phyloP scores from a whole-genome alignment of 2,888 invertebrate genomes.

The Bombylius discolor region DNA sequence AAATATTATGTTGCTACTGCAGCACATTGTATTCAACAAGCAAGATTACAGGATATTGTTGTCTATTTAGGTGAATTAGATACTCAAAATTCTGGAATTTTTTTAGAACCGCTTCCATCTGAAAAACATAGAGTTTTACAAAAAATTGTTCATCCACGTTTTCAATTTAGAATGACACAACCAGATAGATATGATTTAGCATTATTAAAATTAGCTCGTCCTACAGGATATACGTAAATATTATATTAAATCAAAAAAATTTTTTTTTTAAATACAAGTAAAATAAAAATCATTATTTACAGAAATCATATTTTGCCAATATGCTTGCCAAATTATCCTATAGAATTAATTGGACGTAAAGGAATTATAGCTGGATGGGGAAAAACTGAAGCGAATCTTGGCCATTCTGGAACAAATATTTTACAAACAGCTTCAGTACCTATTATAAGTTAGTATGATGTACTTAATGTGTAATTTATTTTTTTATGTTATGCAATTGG shows the following conservation, averaged over 20 bases:
- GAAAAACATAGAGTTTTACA: conserved; percentile 55
- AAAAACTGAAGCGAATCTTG: conserved; percentile 57
- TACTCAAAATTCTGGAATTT: conserved; percentile 53
- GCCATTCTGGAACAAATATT: conserved; percentile 67
- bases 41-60: conserved; percentile 55
- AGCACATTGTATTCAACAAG: conserved; percentile 71
- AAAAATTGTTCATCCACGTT: conserved; percentile 66
- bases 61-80: conserved; percentile 72
- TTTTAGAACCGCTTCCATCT: conserved; percentile 49
- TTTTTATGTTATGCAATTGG: too few relatives aligned
- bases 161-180: conserved; percentile 68
- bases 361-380: conserved; percentile 74
- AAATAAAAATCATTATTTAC: conserved; percentile 7
- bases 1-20: conserved; percentile 63
- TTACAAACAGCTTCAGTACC: conserved; percentile 70
- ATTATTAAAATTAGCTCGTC: conserved; percentile 54
- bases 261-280: neutral
- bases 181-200: conserved; percentile 74
- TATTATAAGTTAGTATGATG: conserved; percentile 49
- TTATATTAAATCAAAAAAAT: neutral
- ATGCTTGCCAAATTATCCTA: conserved; percentile 50
- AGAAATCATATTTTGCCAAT: conserved; percentile 62
- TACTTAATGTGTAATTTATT: too few relatives aligned
- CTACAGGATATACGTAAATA: conserved; percentile 39
- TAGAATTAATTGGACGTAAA: conserved; percentile 40